Percentiles rank a stretch among this genome's conserved stretches.
Evolutionary conservation across 2,113 vertebrate genomes (phyloP).

Genomic region (Alexandromys fortis): DNA sequence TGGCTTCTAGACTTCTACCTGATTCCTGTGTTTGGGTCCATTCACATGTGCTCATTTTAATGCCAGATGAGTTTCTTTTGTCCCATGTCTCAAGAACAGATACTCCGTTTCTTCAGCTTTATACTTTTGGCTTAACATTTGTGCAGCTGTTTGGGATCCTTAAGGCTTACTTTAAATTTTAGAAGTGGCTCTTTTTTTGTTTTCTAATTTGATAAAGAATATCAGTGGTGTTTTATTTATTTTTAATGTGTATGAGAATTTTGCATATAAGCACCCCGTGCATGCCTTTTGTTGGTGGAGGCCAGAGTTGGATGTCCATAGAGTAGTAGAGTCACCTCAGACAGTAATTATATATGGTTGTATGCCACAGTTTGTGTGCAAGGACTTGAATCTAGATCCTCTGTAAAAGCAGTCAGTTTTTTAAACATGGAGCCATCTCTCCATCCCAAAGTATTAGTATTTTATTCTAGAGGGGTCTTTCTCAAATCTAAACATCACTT

Average conservation of each 20-base stretch:
- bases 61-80: background rate
- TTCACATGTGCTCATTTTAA: background rate
- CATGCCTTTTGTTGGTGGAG: background rate
- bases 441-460: background rate
- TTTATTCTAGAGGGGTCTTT: background rate
- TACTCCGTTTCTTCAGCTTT: background rate
- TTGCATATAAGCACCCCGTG: background rate
- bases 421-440: background rate
- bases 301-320: background rate
- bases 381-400: background rate
- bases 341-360: background rate
- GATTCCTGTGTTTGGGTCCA: background rate
- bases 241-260: background rate
- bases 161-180: background rate
- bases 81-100: background rate
- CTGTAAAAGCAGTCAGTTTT: background rate
- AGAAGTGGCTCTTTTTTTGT: background rate
- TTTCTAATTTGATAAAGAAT: background rate
- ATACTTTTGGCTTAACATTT: background rate
- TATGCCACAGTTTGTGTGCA: background rate
- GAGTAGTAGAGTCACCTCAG: background rate
- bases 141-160: background rate
- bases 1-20: background rate
- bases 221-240: background rate
- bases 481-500: background rate